phyloP scores from a whole-genome alignment of 2,888 invertebrate genomes.

The Drosophila colorata region DNA sequence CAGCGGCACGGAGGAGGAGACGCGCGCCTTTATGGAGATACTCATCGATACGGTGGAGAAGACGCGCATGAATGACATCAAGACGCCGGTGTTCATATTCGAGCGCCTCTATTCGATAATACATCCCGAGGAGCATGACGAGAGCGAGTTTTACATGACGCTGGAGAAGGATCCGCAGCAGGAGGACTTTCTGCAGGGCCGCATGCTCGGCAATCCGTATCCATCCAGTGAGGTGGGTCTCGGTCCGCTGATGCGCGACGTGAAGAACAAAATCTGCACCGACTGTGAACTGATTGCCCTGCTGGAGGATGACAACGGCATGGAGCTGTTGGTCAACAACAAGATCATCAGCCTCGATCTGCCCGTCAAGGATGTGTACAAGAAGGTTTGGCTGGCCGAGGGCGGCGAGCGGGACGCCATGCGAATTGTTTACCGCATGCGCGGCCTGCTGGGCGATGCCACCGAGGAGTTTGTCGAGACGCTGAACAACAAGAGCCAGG shows the following conservation, averaged over 20 bases:
- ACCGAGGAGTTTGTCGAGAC: slow-evolving; percentile 99
- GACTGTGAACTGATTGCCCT: slow-evolving; percentile 99
- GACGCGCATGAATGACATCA: slow-evolving; percentile 95
- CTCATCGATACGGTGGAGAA: slow-evolving; percentile 98
- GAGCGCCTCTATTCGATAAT: slow-evolving; percentile 98
- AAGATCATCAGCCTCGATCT: slow-evolving; percentile 99
- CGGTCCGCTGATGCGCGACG: slow-evolving; percentile 98
- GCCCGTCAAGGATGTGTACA: slow-evolving; percentile 96
- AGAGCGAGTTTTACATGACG: slow-evolving; percentile 97
- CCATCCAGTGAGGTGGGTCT: slow-evolving; percentile 96
- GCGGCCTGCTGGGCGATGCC: slow-evolving; percentile 98
- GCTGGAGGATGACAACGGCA: slow-evolving; percentile 98
- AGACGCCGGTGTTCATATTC: slow-evolving; percentile 99
- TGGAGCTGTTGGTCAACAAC: slow-evolving; percentile 98
- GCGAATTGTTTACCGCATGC: slow-evolving; percentile 98
- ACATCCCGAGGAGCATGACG: slow-evolving; percentile 98
- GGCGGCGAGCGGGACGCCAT: slow-evolving; percentile 97
- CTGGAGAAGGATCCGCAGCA: slow-evolving; percentile 99
- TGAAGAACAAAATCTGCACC: slow-evolving; percentile 99
- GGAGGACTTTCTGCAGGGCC: slow-evolving; percentile 97
- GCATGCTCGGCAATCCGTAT: slow-evolving; percentile 99
- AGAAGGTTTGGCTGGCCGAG: slow-evolving; percentile 94
- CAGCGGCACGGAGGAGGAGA: slow-evolving; percentile 97
- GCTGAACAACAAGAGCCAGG: slow-evolving; percentile 93
- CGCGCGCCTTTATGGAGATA: slow-evolving; percentile 98